These are phyloP conservation scores for Naso thynnoides DNA, from an alignment of 2,797 vertebrate species.

Conservation along the genomic window DNA sequence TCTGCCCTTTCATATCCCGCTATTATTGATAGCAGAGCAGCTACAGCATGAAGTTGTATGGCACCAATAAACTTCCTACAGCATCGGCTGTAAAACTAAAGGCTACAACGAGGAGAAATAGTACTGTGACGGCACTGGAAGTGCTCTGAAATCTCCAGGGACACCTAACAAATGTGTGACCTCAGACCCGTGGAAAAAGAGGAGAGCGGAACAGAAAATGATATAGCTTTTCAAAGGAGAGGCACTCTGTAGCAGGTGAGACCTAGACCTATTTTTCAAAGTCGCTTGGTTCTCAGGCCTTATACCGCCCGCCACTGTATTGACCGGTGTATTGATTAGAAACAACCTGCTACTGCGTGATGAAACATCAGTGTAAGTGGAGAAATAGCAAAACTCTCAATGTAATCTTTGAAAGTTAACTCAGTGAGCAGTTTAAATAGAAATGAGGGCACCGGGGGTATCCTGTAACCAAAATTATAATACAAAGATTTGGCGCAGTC, in stretches of 20 bases:
- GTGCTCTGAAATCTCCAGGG: conserved; percentile 62
- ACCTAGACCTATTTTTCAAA: conserved; percentile 77
- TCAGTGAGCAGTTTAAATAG: conserved; percentile 74
- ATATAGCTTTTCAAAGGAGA: conserved; percentile 67
- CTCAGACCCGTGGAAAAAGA: conserved; percentile 64
- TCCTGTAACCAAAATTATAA: conserved; percentile 80
- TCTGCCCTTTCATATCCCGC: conserved; percentile 71
- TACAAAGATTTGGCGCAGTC: conserved; percentile 76
- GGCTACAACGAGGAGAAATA: conserved; percentile 70
- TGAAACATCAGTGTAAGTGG: conserved; percentile 69
- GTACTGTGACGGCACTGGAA: conserved; percentile 49
- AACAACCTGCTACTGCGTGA: conserved; percentile 68
- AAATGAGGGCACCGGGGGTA: conserved; percentile 69
- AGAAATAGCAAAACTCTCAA: conserved; percentile 66
- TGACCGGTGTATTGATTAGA: conserved; percentile 73
- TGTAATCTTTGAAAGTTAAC: conserved; percentile 72
- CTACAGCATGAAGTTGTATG: conserved; percentile 68
- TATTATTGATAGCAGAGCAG: conserved; percentile 63
- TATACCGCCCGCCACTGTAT: conserved; percentile 61
- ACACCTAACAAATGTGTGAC: conserved; percentile 69
- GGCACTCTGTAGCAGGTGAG: conserved; percentile 62
- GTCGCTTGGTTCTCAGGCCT: conserved; percentile 70
- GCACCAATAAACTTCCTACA: conserved; percentile 71
- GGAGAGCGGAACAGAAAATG: conserved; percentile 60
- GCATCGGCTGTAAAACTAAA: conserved; percentile 69